phyloP scores from a whole-genome alignment of 1,140 invertebrate genomes.

The Danaus plexippus region DNA sequence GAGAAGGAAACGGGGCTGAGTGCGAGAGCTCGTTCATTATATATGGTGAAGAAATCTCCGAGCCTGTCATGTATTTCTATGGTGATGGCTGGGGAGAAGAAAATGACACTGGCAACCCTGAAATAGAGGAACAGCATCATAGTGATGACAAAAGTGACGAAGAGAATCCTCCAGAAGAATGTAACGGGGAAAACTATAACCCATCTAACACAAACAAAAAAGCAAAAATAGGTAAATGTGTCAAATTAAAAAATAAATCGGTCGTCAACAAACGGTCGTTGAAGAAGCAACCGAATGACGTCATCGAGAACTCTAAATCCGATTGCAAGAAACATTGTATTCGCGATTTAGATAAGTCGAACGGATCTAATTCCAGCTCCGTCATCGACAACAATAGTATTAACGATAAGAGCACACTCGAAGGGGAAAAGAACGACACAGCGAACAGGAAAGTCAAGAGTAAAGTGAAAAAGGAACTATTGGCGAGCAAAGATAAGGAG shows the following conservation, averaged over 20 bases:
- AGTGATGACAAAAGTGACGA: slow-evolving; percentile 40
- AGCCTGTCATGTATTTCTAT: slow-evolving; percentile 79
- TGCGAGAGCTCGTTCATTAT: slow-evolving; percentile 74
- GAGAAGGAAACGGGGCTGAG: slow-evolving; percentile 81
- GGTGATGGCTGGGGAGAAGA: slow-evolving; percentile 81
- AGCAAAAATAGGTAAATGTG: slow-evolving; percentile 44
- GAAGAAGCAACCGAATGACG: slow-evolving; percentile 56
- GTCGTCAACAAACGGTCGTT: slow-evolving; percentile 48
- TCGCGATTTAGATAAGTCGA: slow-evolving; percentile 44
- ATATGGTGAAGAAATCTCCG: slow-evolving; percentile 78
- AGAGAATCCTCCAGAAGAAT: slow-evolving; percentile 55
- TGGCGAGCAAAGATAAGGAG: slow-evolving; percentile 43
- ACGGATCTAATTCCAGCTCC: slow-evolving; percentile 65
- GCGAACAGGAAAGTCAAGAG: slow-evolving; percentile 45
- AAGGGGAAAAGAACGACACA: slow-evolving; percentile 49
- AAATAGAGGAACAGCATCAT: slow-evolving; percentile 62
- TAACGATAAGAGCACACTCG: slow-evolving; percentile 48
- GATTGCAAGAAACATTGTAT: slow-evolving; percentile 60
- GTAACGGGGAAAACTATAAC: slow-evolving; percentile 59
- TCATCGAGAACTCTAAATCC: slow-evolving; percentile 42
- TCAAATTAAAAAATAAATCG: slow-evolving; percentile 47
- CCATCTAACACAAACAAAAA: slow-evolving; percentile 42
- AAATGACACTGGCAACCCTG: slow-evolving; percentile 79
- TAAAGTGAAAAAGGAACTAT: slow-evolving; percentile 51
- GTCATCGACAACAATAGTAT: slow-evolving; percentile 61